phyloP scores from a whole-genome alignment of 2,888 invertebrate genomes.

The Caenorhabditis sulstoni region DNA sequence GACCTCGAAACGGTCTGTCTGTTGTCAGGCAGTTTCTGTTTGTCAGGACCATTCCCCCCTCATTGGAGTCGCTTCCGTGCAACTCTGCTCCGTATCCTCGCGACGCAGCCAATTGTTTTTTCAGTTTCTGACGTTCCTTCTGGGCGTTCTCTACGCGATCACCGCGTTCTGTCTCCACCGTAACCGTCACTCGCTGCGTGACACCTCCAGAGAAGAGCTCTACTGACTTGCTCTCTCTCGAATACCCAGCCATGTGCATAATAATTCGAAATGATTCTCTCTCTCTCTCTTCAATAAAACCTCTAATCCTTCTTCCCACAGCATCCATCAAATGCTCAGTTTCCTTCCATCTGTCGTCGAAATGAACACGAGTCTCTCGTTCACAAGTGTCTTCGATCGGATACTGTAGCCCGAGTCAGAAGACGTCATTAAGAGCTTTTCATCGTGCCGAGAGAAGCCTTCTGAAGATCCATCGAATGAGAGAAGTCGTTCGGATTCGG shows the following conservation, averaged over 20 bases:
- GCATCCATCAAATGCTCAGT: not conserved
- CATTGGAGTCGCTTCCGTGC: too few species aligned
- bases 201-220: conserved; percentile 35
- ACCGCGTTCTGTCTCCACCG: conserved; percentile 63
- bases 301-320: not conserved
- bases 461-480: too few species aligned
- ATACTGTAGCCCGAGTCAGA: not conserved
- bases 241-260: conserved; percentile 23
- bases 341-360: not conserved
- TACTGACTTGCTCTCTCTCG: conserved; percentile 16
- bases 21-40: too few species aligned
- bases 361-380: too few species aligned
- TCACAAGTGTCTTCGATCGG: too few species aligned
- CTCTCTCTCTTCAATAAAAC: conserved; percentile 8
- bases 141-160: conserved; percentile 57
- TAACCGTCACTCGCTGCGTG: conserved; percentile 56
- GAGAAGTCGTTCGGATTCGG: conserved; percentile 15
- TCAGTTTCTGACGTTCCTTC: conserved; percentile 49
- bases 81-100: too few species aligned
- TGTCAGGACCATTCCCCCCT: too few species aligned
- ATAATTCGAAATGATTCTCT: conserved; percentile 22
- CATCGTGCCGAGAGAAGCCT: conserved; percentile 18
- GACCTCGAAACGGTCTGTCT: too few species aligned
- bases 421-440: not conserved
- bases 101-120: too few species aligned